These are phyloP conservation scores for Cirrhinus mrigala DNA, from an alignment of 2,797 vertebrate genomes.

Conservation along the genomic window DNA sequence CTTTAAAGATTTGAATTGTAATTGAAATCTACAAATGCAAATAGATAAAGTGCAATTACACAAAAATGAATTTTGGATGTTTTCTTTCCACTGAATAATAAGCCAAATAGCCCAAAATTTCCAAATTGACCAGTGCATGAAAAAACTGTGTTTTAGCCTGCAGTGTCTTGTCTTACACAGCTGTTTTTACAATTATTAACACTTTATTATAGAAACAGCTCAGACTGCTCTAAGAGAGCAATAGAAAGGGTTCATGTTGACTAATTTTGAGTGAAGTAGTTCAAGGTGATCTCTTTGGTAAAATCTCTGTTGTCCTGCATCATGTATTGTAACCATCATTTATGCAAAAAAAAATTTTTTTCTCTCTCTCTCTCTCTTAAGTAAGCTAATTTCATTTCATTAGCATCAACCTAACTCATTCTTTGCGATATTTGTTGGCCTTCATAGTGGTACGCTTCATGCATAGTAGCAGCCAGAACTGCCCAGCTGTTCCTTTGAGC, in stretches of 20 bases:
- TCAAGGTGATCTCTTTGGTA: background rate
- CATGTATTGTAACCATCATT: constrained; percentile 16
- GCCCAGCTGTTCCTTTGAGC: constrained; percentile 58
- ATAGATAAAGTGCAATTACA: background rate
- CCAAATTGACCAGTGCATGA: background rate
- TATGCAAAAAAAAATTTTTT: background rate
- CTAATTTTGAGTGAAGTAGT: background rate
- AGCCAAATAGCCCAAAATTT: background rate
- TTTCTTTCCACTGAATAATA: background rate
- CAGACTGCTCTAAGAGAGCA: background rate
- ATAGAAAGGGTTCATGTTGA: background rate
- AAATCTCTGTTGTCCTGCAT: constrained; percentile 21
- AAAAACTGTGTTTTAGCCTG: background rate
- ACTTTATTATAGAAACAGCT: background rate
- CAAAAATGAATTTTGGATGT: background rate
- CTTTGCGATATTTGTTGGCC: constrained; percentile 18
- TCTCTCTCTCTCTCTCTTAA: constrained; percentile 30
- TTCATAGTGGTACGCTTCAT: constrained; percentile 4
- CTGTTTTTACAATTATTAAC: background rate
- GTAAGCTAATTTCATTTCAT: constrained; percentile 43
- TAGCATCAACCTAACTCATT: constrained; percentile 45
- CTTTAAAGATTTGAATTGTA: background rate
- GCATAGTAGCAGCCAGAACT: constrained; percentile 31
- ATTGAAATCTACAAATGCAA: background rate
- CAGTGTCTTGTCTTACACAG: constrained; percentile 1